Evolutionary conservation across 1,140 invertebrate genomes (phyloP), one percentile per base, ranked within the genome.

Genomic region (Holotrichia oblita): DNA sequence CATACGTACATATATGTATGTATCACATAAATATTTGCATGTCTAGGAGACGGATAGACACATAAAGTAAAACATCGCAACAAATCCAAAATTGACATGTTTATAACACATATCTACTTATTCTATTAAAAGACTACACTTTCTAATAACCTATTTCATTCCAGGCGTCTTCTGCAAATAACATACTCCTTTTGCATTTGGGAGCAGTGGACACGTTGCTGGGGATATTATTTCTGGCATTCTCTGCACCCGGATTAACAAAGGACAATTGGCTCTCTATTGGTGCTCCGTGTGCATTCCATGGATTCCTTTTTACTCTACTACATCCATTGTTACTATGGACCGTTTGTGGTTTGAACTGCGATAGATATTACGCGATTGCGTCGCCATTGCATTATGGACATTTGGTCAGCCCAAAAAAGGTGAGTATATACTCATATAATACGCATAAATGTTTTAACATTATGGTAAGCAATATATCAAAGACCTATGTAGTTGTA

Each of bases 321-420:
- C 86, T 95, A 12, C 93, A 94, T 82, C 93, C 93, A 0, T 88
- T 94, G 40, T 91, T 92, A 14, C 87, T 95, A 40, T 95, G 94
- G 94, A 95, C 93, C 0, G 90, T 95, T 2, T 93, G 93, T 77
- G 94, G 93, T 24, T 87, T 95, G 48, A 94, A 94, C 83, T 94
- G 93, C 80, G 94, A 95, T 87, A 89, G 93, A 78, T 95, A 93
- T 81, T 93, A 92, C 81, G 93, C 94, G 22, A 95, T 95, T 61
- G 91, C 93, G 1, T 90, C 93, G 1, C 94, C 94, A 2, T 84
- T 95, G 48, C 93, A 94, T 85, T 95, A 94, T 85, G 90, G 91
- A 8, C 90, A 92, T 40, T 88, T 94, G 69, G 92, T 95, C 0
- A 94, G 91, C 72, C 91, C 92, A 0, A 89, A 89, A 79, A 91